Conservation (phyloP, 2,113 vertebrate genomes). For the Burhinus bistriatus region DNA sequence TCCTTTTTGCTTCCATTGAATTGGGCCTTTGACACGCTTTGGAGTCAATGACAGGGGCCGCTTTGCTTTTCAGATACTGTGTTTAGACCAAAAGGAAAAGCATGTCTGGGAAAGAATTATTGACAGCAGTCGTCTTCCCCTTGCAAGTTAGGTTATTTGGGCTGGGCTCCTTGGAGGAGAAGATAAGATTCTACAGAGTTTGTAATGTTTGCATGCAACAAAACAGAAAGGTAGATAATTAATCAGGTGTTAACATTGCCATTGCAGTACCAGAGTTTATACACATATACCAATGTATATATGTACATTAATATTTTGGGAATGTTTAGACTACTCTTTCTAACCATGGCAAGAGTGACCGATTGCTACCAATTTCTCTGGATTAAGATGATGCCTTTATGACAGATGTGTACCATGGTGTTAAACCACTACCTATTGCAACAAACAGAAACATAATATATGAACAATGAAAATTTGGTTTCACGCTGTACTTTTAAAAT, state of each 20-base stretch:
- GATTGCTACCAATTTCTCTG: background rate
- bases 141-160: background rate
- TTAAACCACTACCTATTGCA: background rate
- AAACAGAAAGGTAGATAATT: background rate
- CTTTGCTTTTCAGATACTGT: background rate
- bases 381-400: background rate
- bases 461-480: background rate
- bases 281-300: background rate
- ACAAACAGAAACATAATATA: background rate
- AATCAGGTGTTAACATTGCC: background rate
- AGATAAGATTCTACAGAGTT: background rate
- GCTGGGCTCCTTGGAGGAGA: background rate
- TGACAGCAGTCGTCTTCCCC: background rate
- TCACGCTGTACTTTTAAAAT: background rate
- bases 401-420: background rate
- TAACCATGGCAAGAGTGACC: background rate
- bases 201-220: background rate
- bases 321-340: background rate
- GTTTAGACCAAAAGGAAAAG: background rate
- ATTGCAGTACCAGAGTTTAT: background rate
- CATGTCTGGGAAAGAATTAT: background rate
- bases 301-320: background rate
- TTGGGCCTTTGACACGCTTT: background rate
- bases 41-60: background rate
- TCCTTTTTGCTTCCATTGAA: background rate